Evolutionary conservation across 2,797 vertebrate genomes (phyloP), one percentile per base, ranked within the genome.

Genomic region (Dermochelys coriacea): DNA sequence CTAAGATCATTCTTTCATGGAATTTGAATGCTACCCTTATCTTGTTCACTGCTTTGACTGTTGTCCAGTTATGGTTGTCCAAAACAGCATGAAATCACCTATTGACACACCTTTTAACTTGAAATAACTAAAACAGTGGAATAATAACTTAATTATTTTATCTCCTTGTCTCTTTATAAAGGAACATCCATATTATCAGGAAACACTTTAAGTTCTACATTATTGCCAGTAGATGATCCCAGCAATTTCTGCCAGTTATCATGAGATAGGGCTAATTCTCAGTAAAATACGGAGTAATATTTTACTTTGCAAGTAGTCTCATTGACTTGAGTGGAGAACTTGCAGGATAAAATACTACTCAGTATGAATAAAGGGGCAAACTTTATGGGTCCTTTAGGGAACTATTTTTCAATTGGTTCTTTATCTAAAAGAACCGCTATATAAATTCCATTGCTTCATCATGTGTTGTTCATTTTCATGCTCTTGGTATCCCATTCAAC

Each of bases 361-460:
- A 34, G 47, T 7, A 11, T 8, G 74, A 74, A 29, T 15, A 31
- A 45, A 45, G 25, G 34, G 25, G 25, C 25, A 47, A 47, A 47
- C 12, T n/a, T n/a, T n/a, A n/a, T 75, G 21, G 23, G 41, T 75
- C 23, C 37, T 45, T 47, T 45, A 25, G 23, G 25, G 27, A 75
- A 27, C 8, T 27, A 25, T 45, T 47, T 75, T 47, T 75, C 23
- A 75, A 1, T 12, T 57, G 11, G 4, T 81, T 82, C 57, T 83
- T 82, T 71, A 85, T 83, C 55, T n/a, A 80, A 87, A 3, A 21
- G 16, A 87, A 11, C 6, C 31, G 47, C 93, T 88, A 14, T 31
- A 49, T 45, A 68, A 1, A 19, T 5, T 23, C 4, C 59, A 8
- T 5, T 0, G 3, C 59, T 61, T 91, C 7, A 1, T 16, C 31